phyloP scores from a whole-genome alignment of 2,113 vertebrate genomes.

The Blennius ocellaris region DNA sequence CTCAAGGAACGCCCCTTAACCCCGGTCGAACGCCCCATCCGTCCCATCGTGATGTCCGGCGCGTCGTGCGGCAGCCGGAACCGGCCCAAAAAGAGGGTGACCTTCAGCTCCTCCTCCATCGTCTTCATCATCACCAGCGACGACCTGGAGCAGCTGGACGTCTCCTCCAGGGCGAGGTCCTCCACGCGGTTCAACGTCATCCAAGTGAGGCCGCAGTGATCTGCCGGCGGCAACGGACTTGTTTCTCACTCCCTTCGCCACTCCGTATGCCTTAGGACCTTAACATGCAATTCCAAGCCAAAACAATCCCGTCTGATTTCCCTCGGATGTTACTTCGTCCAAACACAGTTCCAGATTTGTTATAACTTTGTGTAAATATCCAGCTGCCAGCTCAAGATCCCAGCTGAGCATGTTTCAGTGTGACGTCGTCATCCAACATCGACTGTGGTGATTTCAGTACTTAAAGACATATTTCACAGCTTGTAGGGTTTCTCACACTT shows the following conservation, averaged over 20 bases:
- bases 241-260: constrained; percentile 12
- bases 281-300: constrained; percentile 56
- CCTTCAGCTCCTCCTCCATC: constrained; percentile 92
- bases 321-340: constrained; percentile 25
- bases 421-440: constrained; percentile 40
- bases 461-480: constrained; percentile 38
- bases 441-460: constrained; percentile 33
- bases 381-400: constrained; percentile 22
- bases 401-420: constrained; percentile 30
- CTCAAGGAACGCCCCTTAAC: constrained; percentile 81
- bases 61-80: constrained; percentile 67
- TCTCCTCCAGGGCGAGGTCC: constrained; percentile 68
- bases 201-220: constrained; percentile 89
- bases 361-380: constrained; percentile 36
- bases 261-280: constrained; percentile 61
- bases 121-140: constrained; percentile 92
- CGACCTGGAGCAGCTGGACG: constrained; percentile 82
- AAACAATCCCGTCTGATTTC: constrained; percentile 57
- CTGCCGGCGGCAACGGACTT: background rate
- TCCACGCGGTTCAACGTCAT: constrained; percentile 84
- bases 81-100: constrained; percentile 93
- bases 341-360: constrained; percentile 14
- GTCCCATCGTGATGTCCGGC: constrained; percentile 87
- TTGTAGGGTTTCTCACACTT: constrained; percentile 36
- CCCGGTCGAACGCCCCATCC: constrained; percentile 80